Evolutionary conservation across 2,888 invertebrate genomes (phyloP).

Genomic region (Drosophila paranaensis): DNA sequence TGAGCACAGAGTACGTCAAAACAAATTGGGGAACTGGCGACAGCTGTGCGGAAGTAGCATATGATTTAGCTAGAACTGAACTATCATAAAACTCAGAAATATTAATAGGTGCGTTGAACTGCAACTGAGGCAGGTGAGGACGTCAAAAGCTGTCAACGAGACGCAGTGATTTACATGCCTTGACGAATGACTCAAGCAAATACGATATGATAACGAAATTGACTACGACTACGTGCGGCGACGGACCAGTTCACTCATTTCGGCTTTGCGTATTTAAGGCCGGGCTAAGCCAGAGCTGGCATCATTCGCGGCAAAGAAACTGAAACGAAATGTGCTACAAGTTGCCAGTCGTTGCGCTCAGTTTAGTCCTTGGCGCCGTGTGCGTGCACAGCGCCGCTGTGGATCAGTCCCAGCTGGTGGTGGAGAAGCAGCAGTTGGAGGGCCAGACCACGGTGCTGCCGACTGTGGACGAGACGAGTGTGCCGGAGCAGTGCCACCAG

Average conservation of each 20-base stretch:
- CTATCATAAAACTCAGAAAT: conserved; percentile 22
- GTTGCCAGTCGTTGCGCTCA: conserved; percentile 29
- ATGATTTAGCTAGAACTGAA: conserved; percentile 32
- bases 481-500: conserved; percentile 87
- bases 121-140: conserved; percentile 46
- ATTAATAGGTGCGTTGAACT: conserved; percentile 61
- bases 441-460: not conserved
- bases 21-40: conserved; percentile 7
- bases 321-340: conserved; percentile 59
- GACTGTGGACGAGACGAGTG: conserved; percentile 21
- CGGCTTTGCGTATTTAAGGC: conserved; percentile 60
- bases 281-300: conserved; percentile 17
- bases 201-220: conserved; percentile 27
- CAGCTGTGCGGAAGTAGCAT: conserved; percentile 51
- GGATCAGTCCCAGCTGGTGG: conserved; percentile 49
- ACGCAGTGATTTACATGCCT: conserved; percentile 62
- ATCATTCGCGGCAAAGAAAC: conserved; percentile 56
- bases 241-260: conserved; percentile 30
- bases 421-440: conserved; percentile 50
- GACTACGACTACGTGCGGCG: conserved; percentile 48
- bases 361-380: conserved; percentile 30
- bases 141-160: conserved; percentile 26
- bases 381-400: conserved; percentile 35
- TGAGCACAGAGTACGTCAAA: not conserved
- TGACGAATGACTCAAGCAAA: conserved; percentile 69